Base-by-base conservation (phyloP, 2,888 invertebrate genomes). In the Rotaria socialis region DNA sequence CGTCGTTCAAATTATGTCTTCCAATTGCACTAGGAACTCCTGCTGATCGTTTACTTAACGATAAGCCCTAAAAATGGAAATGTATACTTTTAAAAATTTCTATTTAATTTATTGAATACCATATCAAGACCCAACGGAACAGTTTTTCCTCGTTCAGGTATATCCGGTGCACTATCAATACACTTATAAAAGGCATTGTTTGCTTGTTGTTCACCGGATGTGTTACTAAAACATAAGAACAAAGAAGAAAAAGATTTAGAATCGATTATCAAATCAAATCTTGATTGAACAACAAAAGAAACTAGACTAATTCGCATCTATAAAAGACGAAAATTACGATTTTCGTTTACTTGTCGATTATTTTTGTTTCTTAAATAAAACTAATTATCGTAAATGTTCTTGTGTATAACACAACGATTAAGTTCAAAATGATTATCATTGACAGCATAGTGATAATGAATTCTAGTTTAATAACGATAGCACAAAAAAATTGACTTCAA, bases 131-230 rank as follows among this genome's bases (percentile, higher is more conserved):
- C 87, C 58, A 87, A n/a, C 11, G 85, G 87, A 74, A 84, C 80
- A 6, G 84, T 80, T 47, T 87, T 87, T 19, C 85, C 55, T 41
- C 87, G 56, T 74, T 87, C 85, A 22, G 87, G 87, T 85, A 87
- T 85, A 74, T 87, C 87, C n/a, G 87, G 87, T 85, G 85, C 85
- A 27, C 56, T 80, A 84, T 87, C 87, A 52, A 87, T 87, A 60
- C 60, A 52, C 27, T 74, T 75, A 56, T 87, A 87, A 56, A 87
- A 87, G 60, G 87, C 87, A 60, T 87, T 87, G n/a, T 85, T 80
- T 43, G 24, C 47, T 47, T 80, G 47, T 19, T 67, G 67, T 41
- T 67, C 67, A 67, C 67, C 35, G 67, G 67, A 67, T 47, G 11
- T n/a, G 14, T 47, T 47, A 47, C 80, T 80, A 80, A 80, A 47